Evolutionary conservation across 2,113 vertebrate genomes (phyloP).

Genomic region (Leucosticte australis): DNA sequence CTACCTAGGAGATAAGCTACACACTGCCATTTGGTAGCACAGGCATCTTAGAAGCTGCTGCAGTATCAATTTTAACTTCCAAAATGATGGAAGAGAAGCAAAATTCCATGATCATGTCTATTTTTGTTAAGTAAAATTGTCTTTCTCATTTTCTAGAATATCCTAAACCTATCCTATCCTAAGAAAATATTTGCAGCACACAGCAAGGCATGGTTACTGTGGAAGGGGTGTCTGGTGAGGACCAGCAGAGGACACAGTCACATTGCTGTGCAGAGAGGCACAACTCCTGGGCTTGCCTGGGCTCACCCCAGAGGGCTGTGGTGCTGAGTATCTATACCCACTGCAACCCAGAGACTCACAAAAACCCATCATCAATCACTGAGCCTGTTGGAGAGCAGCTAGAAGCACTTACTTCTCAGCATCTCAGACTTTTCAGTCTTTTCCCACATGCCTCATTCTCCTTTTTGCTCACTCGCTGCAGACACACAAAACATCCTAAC

Average conservation of each 20-base stretch:
- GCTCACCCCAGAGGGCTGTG: not conserved
- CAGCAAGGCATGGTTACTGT: not conserved
- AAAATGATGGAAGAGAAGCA: not conserved
- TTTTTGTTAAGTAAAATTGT: not conserved
- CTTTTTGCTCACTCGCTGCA: not conserved
- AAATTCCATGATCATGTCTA: not conserved
- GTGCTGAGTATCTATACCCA: not conserved
- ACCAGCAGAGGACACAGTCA: not conserved
- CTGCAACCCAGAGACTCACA: not conserved
- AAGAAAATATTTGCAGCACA: not conserved
- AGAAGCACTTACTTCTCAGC: not conserved
- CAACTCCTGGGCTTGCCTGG: not conserved
- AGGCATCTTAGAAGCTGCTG: not conserved
- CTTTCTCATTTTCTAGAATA: not conserved
- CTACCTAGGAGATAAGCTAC: not conserved
- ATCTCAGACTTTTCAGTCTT: not conserved
- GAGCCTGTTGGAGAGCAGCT: not conserved
- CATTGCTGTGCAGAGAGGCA: not conserved
- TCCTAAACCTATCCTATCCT: not conserved
- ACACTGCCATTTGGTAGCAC: not conserved
- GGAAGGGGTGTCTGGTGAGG: not conserved
- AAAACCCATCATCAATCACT: not conserved
- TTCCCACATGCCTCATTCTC: conserved; percentile 13
- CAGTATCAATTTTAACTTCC: not conserved
- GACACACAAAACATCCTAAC: not conserved